Evolutionary conservation across 2,797 vertebrate species (phyloP), one percentile per base, ranked within the genome.

Genomic region (Spheniscus humboldti): DNA sequence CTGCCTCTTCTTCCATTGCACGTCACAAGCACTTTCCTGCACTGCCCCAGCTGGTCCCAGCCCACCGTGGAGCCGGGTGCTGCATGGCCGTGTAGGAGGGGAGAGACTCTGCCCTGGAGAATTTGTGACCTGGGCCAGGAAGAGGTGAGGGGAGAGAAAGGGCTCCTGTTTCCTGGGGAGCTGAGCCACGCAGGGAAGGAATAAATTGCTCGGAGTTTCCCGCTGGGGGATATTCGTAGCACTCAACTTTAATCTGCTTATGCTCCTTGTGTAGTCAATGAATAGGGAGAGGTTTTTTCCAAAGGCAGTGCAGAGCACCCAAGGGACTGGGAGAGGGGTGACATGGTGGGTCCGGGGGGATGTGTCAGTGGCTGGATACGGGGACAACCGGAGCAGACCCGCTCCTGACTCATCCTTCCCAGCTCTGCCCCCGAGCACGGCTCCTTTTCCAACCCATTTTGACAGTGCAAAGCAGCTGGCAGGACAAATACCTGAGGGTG

Each of bases 361-460:
- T n/a, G 41, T 23, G 39, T 45, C 52, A 30, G n/a, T 0, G 0
- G 37, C 64, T n/a, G 81, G 64, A 11, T 19, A 15, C 1, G 3
- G 63, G 31, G 20, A 62, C 33, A 62, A 14, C 41, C 2, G 0
- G 9, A 43, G 45, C 33, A 31, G n/a, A 35, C 11, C 56, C 0
- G 1, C 53, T 67, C 63, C 79, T 5, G 24, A 10, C 43, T 35
- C 43, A 23, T 37, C 69, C 59, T 31, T 31, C 47, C 43, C 73
- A 19, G 57, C 75, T 60, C 57, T 87, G 85, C 50, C 47, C 37
- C 43, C 1, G 3, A 18, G 48, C 33, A 20, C 2, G 0, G 18
- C 80, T 73, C 47, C 47, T 18, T 67, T 60, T 41, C 64, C 66
- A 22, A 7, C 18, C 25, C 5, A 0, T 1, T 86, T 10, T 55